Base-by-base conservation (phyloP, 2,797 vertebrate genomes). In the Sylvia borin region DNA sequence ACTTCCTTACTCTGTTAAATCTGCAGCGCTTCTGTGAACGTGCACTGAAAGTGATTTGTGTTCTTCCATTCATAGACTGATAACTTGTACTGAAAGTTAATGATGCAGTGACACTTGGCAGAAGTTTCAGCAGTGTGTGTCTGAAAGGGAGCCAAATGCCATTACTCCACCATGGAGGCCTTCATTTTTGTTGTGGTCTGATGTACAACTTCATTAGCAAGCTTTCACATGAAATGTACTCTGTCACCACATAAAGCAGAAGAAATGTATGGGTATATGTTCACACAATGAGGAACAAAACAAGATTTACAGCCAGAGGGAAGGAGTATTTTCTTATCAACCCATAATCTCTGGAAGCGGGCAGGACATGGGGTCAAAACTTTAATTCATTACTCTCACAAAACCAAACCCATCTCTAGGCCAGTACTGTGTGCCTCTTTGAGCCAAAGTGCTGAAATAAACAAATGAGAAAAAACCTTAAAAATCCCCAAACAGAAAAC, bases 41-140 rank as follows among this genome's bases (percentile, higher is more conserved):
- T 93, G 82, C 86, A 71, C 34, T 73, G 92, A 91, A 95, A 90
- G 78, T 93, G 85, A 96, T 94, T 75, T 93, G 93, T 94, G 82
- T 84, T 91, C 94, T 95, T 96, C 87, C 93, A 94, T 91, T 96
- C 97, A 95, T 66, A 89, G 92, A 86, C 89, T 89, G 86, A 85
- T 97, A 93, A 97, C 97, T 96, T 77, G 83, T 75, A 92, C 95
- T 79, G 91, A 96, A 98, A 97, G 95, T 95, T 97, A 98, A 98
- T 84, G 96, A 97, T 95, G 94, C 85, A 88, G 97, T 94, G 96
- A 96, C 95, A 91, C 92, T 98, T 95, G 97, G 97, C 97, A 97
- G 96, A 96, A 95, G 92, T 75, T 90, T 88, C 85, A 95, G 93
- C 74, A 48, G 92, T 95, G 84, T 27, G 9, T 43, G 72, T 91